A percentile compares a stretch with the other conserved stretches of the same genome.
These are phyloP conservation scores for Peribatodes rhomboidaria DNA, from an alignment of 2,888 invertebrate genomes.

Conservation along the genomic window DNA sequence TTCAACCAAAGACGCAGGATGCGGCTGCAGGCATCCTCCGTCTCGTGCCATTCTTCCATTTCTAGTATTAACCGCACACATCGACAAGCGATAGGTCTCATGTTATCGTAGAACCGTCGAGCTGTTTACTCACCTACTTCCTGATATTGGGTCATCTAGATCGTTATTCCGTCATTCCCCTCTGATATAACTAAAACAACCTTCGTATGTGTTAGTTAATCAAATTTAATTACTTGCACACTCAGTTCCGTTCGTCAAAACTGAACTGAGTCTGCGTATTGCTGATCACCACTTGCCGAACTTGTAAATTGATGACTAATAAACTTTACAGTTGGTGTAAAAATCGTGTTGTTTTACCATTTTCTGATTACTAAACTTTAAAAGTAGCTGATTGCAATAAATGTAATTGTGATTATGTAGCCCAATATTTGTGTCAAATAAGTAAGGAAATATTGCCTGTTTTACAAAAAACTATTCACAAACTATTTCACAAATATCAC, in stretches of 20 bases:
- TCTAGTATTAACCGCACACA: no score
- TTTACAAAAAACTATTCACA: no score
- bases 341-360: slow-evolving; percentile 14
- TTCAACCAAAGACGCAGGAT: no score
- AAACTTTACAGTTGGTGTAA: slow-evolving; percentile 15
- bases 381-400: background rate
- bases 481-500: no score
- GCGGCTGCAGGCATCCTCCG: no score
- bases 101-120: no score
- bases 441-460: background rate
- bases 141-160: slow-evolving; percentile 35
- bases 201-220: slow-evolving; percentile 42
- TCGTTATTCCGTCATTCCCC: slow-evolving; percentile 35
- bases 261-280: slow-evolving; percentile 41
- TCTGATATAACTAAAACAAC: slow-evolving; percentile 42
- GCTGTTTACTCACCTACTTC: slow-evolving; percentile 5
- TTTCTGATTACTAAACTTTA: background rate
- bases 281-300: slow-evolving; percentile 34
- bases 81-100: no score
- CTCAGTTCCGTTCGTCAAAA: slow-evolving; percentile 36
- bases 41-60: no score
- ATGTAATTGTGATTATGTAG: background rate
- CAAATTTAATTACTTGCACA: slow-evolving; percentile 34
- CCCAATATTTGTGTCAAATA: background rate
- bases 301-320: slow-evolving; percentile 37